Base-by-base conservation (phyloP, 2,888 invertebrate genomes). In the Drosophila anomalata region DNA sequence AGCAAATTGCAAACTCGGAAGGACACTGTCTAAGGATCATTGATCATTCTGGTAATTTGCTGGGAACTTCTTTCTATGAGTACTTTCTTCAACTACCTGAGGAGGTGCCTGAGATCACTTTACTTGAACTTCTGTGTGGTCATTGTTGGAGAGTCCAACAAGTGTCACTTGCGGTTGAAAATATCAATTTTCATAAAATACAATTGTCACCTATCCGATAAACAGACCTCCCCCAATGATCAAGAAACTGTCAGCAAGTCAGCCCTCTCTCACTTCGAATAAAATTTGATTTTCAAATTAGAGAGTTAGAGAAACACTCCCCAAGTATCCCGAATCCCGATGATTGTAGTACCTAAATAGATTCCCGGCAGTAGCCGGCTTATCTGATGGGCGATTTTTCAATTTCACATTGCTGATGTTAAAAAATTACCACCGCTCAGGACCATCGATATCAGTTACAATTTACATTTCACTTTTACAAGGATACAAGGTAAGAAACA, bases 311-410 rank as follows among this genome's bases (percentile, higher is more conserved):
- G 8, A 44, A 14, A 41, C 26, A 55, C 53, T 55, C 47, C 46
- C 41, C 41, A 50, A 44, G 59, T 36, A 20, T 57, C 52, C 50
- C 57, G 7, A n/a, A 17, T 5, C 33, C 14, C 14, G 9, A 29
- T 29, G 29, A 2, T 9, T 2, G 9, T 29, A 29, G 9, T 29
- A 29, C 29, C 29, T 59, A 41, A 46, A 56, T 41, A 47, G 55
- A 20, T 39, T 29, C 47, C 48, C 48, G 33, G 41, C 57, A 63
- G 47, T 29, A 48, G 57, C 60, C 36, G 26, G 48, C 67, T 86
- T 89, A 86, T 86, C 89, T 85, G 69, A 52, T 61, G 42, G 36
- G 73, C 80, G 80, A 89, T 86, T 88, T 83, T 86, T 86, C 86
- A 86, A 79, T 83, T 86, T 88, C 88, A 74, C 48, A 67, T 62